Conservation (phyloP, 2,113 vertebrate genomes). For the Melanostigma gelatinosum region DNA sequence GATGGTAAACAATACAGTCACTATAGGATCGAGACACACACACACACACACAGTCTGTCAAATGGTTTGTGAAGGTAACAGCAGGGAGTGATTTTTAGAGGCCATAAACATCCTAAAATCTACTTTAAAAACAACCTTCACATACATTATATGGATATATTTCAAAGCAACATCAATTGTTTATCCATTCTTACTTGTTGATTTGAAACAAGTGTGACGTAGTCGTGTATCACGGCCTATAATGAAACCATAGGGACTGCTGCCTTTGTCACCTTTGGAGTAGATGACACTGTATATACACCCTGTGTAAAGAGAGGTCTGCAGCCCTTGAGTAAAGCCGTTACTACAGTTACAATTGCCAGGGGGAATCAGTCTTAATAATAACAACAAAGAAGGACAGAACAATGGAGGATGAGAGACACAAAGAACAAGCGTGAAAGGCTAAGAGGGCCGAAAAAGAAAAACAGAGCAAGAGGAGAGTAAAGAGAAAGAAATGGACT, state of each 20-base stretch:
- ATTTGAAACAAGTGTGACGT: slow-evolving; percentile 1
- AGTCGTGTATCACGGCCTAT: slow-evolving; percentile 16
- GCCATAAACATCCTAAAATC: neutral
- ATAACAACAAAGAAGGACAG: slow-evolving; percentile 30
- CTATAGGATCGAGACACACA: slow-evolving; percentile 1
- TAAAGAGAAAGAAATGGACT: slow-evolving; percentile 27
- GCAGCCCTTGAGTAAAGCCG: slow-evolving; percentile 43
- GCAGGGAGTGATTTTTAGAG: neutral
- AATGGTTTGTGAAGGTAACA: neutral
- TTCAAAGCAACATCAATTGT: neutral
- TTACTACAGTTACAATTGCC: slow-evolving; percentile 69
- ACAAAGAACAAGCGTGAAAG: slow-evolving; percentile 3
- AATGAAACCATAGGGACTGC: slow-evolving; percentile 26
- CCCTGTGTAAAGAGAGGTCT: slow-evolving; percentile 2
- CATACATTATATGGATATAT: neutral
- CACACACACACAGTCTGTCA: slow-evolving; percentile 1
- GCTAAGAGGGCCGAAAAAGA: neutral
- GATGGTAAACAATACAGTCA: slow-evolving; percentile 36
- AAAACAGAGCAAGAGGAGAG: neutral
- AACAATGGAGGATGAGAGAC: neutral
- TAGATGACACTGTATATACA: neutral
- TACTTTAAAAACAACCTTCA: neutral
- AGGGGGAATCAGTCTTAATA: slow-evolving; percentile 40
- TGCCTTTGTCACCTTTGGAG: slow-evolving; percentile 28
- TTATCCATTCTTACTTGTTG: neutral